These are phyloP conservation scores for Xanthostigma xanthostigma DNA, from an alignment of 2,888 invertebrate species.

Conservation along the genomic window DNA sequence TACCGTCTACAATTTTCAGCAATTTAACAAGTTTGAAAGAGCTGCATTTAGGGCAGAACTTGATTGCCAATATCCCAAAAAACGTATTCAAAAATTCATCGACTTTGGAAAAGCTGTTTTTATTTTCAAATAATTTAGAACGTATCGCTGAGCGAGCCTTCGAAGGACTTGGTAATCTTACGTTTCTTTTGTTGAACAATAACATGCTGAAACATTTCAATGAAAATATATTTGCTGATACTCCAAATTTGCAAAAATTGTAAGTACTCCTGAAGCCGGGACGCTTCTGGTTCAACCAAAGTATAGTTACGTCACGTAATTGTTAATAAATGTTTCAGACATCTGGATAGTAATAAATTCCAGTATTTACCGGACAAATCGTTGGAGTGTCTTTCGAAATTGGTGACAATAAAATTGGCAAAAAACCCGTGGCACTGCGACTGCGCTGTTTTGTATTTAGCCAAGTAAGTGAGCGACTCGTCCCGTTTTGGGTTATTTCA, in stretches of 20 bases:
- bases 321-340: slow-evolving; percentile 37
- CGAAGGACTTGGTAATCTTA: slow-evolving; percentile 45
- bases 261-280: slow-evolving; percentile 28
- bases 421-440: slow-evolving; percentile 74
- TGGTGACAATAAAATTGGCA: slow-evolving; percentile 52
- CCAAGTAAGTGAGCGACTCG: slow-evolving; percentile 36
- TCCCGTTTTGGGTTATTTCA: too few relatives aligned
- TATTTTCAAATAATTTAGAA: slow-evolving; percentile 53
- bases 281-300: too few relatives aligned
- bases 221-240: slow-evolving; percentile 42
- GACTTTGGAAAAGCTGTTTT: slow-evolving; percentile 47
- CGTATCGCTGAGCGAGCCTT: slow-evolving; percentile 44
- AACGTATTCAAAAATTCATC: slow-evolving; percentile 39
- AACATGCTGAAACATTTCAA: slow-evolving; percentile 51
- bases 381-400: slow-evolving; percentile 43
- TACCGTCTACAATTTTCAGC: slow-evolving; percentile 38
- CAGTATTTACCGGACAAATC: slow-evolving; percentile 50
- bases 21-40: slow-evolving; percentile 39
- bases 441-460: slow-evolving; percentile 56
- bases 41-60: slow-evolving; percentile 54
- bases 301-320: neutral
- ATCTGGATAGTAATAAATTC: slow-evolving; percentile 60
- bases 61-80: slow-evolving; percentile 38
- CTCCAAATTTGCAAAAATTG: slow-evolving; percentile 54
- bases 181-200: slow-evolving; percentile 51